Conservation (phyloP, 2,113 vertebrate species). For the Thermophis baileyi region DNA sequence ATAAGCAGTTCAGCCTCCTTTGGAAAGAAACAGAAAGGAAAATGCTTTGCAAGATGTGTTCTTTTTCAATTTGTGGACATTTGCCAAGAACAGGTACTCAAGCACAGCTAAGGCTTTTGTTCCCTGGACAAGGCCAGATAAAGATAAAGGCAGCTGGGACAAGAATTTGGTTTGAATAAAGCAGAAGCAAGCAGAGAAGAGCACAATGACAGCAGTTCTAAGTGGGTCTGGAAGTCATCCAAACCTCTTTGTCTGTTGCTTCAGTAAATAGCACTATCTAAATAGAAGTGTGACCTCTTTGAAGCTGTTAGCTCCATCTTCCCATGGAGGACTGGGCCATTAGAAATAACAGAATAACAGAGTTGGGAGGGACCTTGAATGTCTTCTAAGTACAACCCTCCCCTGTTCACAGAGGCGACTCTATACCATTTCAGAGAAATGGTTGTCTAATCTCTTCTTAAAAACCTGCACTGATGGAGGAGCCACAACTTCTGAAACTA, state of each 20-base stretch:
- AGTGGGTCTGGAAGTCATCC: not conserved
- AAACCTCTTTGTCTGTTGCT: not conserved
- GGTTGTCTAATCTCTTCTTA: too few species aligned
- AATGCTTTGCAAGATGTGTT: not conserved
- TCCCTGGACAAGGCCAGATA: not conserved
- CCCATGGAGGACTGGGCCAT: not conserved
- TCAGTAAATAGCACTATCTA: not conserved
- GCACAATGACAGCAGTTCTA: not conserved
- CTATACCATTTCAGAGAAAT: too few species aligned
- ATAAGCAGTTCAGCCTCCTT: not conserved
- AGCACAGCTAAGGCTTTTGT: not conserved
- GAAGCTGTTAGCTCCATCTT: not conserved
- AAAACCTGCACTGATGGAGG: too few species aligned
- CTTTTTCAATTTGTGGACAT: not conserved
- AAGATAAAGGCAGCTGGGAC: not conserved
- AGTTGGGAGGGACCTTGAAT: not conserved
- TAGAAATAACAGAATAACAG: not conserved
- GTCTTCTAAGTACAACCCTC: not conserved
- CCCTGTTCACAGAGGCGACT: too few species aligned
- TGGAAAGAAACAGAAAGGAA: not conserved
- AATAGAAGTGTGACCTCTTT: not conserved
- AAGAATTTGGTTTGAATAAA: not conserved
- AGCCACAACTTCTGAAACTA: too few species aligned
- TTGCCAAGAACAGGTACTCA: not conserved
- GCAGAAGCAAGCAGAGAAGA: not conserved